These are phyloP conservation scores for Rhingia rostrata DNA, from an alignment of 2,888 invertebrate species.

Conservation along the genomic window DNA sequence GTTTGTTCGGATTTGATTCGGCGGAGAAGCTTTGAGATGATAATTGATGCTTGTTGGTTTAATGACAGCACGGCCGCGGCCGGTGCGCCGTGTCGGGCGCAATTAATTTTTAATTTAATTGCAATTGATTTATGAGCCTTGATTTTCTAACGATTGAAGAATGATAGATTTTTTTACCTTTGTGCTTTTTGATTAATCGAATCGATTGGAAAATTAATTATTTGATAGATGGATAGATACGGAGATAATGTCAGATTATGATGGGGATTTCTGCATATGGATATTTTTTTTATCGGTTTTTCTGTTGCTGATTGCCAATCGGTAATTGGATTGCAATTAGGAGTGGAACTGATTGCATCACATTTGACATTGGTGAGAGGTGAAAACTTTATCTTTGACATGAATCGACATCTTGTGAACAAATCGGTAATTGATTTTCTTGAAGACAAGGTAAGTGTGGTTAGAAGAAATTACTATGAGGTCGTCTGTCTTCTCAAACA, in stretches of 20 bases:
- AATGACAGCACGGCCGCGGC: conserved; percentile 36
- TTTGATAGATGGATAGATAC: not conserved
- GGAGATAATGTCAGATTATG: conserved; percentile 5
- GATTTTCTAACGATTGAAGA: conserved; percentile 9
- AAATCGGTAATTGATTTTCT: no score
- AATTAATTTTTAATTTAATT: conserved; percentile 70
- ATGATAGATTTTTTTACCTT: not conserved
- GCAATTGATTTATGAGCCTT: conserved; percentile 62
- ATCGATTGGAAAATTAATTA: conserved; percentile 23
- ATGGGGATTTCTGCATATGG: not conserved
- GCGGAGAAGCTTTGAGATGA: conserved; percentile 48
- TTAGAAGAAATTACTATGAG: no score
- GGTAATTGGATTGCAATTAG: no score
- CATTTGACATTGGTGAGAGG: no score
- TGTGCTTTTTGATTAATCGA: not conserved
- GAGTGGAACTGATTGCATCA: no score
- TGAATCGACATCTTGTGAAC: no score
- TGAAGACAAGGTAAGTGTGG: no score
- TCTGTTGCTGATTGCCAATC: no score
- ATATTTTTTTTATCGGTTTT: no score
- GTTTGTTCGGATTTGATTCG: conserved; percentile 55
- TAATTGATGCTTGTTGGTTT: conserved; percentile 60
- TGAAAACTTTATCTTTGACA: no score
- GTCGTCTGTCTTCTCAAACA: no score
- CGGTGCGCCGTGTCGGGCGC: conserved; percentile 26